Base-by-base conservation (phyloP, 2,113 vertebrate species). In the Hippolais icterina region DNA sequence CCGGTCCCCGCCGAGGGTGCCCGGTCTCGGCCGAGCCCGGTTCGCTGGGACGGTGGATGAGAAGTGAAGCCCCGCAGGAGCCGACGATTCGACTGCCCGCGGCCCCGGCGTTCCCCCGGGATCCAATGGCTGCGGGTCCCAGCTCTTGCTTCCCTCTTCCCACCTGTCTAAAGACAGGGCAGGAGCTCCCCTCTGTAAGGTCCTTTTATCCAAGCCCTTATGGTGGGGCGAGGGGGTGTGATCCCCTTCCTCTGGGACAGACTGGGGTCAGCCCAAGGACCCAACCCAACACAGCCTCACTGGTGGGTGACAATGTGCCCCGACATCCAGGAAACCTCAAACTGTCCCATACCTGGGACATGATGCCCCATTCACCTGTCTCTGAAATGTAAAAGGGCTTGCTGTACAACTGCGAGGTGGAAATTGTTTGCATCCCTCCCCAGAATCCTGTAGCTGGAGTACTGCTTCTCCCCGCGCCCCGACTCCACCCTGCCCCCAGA, bases 191-290 rank as follows among this genome's bases (percentile, higher is more conserved):
- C 23, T 46, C 60, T 41, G 1, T 16, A 10, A 29, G 9, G 39
- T 86, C 33, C 47, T 70, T 12, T 13, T 42, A 47, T 17, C 47
- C 49, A 28, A 1, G 29, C 3, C 35, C 23, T 60, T 22, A 7
- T 5, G 19, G 19, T 22, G 47, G 9, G 42, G 10, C 4, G 4
- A 35, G 17, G 6, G 7, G 3, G 3, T 50, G 41, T 22, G 5
- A n/a, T 49, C 21, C 7, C 4, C 33, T 64, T 54, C 33, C 27
- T 31, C 13, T 42, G 0, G 15, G 41, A 57, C 17, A 56, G 33
- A 6, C 21, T 23, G 44, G 46, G 44, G 5, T 21, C 23, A 50
- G 47, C 15, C 44, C 47, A 35, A 35, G 63, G 29, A 77, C 33
- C 27, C 15, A 21, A 44, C 8, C 11, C 23, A 10, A 29, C 19